Conservation (phyloP, 2,888 invertebrate species). For the Callosobruchus maculatus region DNA sequence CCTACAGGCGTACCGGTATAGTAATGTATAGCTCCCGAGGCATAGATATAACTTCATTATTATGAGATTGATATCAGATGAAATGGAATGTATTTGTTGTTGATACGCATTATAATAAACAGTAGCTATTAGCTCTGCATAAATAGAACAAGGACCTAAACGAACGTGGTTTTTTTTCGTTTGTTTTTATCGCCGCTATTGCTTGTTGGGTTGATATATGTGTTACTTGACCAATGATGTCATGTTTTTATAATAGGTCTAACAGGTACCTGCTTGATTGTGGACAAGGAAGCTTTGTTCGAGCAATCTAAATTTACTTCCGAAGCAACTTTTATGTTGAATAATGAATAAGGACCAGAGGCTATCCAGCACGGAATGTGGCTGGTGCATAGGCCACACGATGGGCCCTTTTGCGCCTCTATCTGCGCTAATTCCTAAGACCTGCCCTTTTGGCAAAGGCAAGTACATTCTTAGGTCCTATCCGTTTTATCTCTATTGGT, state of each 20-base stretch:
- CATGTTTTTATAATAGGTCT: neutral
- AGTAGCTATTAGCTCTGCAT: slow-evolving; percentile 3
- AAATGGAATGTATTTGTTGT: slow-evolving; percentile 9
- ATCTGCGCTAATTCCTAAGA: too few relatives aligned
- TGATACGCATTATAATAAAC: slow-evolving; percentile 7
- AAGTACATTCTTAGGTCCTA: too few relatives aligned
- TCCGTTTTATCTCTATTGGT: too few relatives aligned
- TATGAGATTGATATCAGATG: slow-evolving; percentile 16
- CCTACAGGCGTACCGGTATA: slow-evolving; percentile 22
- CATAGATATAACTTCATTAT: slow-evolving; percentile 16
- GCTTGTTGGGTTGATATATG: neutral
- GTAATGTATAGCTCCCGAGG: slow-evolving; percentile 13
- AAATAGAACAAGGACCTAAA: neutral
- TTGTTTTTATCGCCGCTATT: neutral
- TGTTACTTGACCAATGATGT: neutral
- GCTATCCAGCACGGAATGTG: too few relatives aligned
- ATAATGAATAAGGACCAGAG: too few relatives aligned
- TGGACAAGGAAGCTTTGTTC: too few relatives aligned
- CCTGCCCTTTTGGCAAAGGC: too few relatives aligned
- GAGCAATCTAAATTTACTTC: too few relatives aligned
- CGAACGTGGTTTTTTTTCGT: neutral
- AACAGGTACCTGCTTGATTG: neutral
- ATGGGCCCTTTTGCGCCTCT: too few relatives aligned
- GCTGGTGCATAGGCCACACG: too few relatives aligned
- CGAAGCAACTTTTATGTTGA: too few relatives aligned